Conservation (phyloP, 1,140 invertebrate species). For the Acyrthosiphon pisum region DNA sequence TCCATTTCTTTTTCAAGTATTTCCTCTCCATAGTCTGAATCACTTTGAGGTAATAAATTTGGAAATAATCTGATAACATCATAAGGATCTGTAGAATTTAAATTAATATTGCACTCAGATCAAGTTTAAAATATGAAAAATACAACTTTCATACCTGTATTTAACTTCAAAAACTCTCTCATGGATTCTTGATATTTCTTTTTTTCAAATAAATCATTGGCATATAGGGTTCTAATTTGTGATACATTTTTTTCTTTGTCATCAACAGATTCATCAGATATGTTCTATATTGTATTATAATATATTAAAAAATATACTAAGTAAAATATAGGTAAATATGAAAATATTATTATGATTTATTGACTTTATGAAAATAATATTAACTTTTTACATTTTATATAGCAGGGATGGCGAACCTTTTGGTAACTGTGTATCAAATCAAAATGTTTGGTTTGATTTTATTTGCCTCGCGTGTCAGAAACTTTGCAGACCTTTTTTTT, state of each 20-base stretch:
- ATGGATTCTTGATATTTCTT: conserved; percentile 89
- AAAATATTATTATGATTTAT: background rate
- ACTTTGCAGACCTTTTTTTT: no score
- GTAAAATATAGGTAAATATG: background rate
- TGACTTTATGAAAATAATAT: background rate
- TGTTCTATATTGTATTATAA: conserved; percentile 69
- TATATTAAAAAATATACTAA: background rate
- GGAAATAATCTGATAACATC: conserved; percentile 95
- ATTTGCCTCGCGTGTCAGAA: no score
- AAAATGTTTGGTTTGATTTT: no score
- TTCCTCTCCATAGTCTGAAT: conserved; percentile 65
- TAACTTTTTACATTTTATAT: background rate
- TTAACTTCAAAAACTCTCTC: conserved; percentile 86
- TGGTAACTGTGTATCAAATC: no score
- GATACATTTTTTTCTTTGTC: conserved; percentile 83
- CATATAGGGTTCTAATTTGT: conserved; percentile 88
- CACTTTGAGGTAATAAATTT: conserved; percentile 78
- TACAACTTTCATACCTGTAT: conserved; percentile 68
- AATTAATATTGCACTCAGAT: conserved; percentile 35
- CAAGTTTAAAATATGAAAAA: background rate
- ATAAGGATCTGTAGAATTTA: conserved; percentile 79
- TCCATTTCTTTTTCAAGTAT: conserved; percentile 76
- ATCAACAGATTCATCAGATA: conserved; percentile 80
- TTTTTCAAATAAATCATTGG: conserved; percentile 87
- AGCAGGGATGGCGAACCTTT: no score